These are phyloP conservation scores for Antigone vipio DNA, from an alignment of 2,113 vertebrate species.

Conservation along the genomic window DNA sequence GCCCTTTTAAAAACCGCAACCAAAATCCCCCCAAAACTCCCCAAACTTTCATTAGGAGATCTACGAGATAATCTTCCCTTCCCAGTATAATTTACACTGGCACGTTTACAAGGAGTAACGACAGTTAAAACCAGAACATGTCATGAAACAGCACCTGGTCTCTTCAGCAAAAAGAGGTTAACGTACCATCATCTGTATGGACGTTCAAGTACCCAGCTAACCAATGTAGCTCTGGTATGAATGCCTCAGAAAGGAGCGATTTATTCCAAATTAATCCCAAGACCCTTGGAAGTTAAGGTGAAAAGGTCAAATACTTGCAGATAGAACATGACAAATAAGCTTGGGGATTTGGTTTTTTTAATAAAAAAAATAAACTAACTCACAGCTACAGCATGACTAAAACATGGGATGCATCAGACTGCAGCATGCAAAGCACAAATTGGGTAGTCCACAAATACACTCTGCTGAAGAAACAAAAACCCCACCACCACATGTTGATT, in stretches of 20 bases:
- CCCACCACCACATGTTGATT: not conserved
- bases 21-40: not conserved
- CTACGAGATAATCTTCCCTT: not conserved
- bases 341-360: not conserved
- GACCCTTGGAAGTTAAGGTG: not conserved
- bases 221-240: not conserved
- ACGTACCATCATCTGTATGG: not conserved
- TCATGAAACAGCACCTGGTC: not conserved
- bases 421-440: not conserved
- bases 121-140: not conserved
- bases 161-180: not conserved
- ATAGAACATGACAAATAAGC: not conserved
- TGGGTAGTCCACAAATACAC: not conserved
- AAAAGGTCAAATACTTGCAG: not conserved
- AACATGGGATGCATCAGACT: accelerated
- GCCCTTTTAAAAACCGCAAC: not conserved
- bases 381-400: not conserved
- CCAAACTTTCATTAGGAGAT: not conserved
- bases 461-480: not conserved
- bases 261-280: not conserved
- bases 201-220: accelerated
- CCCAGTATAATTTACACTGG: not conserved
- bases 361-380: not conserved
- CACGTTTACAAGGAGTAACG: not conserved
- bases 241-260: not conserved